Conservation (phyloP, 1,140 invertebrate genomes). For the Aphidius ervi region DNA sequence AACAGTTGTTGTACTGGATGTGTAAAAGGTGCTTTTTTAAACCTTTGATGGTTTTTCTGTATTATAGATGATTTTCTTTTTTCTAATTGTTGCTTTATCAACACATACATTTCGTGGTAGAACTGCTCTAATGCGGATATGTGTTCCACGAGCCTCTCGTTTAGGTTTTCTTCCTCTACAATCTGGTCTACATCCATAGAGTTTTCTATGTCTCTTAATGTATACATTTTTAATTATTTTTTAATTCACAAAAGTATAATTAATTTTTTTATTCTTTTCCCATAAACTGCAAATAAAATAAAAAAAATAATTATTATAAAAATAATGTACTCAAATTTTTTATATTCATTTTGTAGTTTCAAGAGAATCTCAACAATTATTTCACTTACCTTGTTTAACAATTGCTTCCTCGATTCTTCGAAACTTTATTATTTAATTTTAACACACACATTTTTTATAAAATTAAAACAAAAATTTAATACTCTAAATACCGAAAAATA, state of each 20-base stretch:
- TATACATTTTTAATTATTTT: conserved; percentile 99
- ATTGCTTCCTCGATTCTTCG: too few species aligned
- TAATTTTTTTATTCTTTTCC: too few species aligned
- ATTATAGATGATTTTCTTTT: conserved; percentile 83
- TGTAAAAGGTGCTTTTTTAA: conserved; percentile 97
- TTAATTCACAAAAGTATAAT: conserved; percentile 2
- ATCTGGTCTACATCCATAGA: conserved; percentile 92
- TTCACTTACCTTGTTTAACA: too few species aligned
- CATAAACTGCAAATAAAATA: too few species aligned
- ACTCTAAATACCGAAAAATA: too few species aligned
- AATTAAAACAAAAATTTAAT: too few species aligned
- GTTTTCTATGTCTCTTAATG: conserved; percentile 95
- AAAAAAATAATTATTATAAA: too few species aligned
- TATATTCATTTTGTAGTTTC: too few species aligned
- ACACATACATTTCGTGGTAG: conserved; percentile 90
- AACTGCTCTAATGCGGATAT: conserved; percentile 70
- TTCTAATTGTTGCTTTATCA: conserved; percentile 95
- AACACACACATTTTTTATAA: too few species aligned
- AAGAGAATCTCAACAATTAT: too few species aligned
- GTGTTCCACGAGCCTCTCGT: conserved; percentile 87
- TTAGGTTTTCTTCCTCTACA: conserved; percentile 97
- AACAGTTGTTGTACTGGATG: conserved; percentile 99
- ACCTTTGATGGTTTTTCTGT: conserved; percentile 81
- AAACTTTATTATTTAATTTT: too few species aligned
- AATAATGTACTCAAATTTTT: too few species aligned